Percentiles rank a stretch among this genome's conserved stretches.
These are phyloP conservation scores for Tineola bisselliella DNA, from an alignment of 2,888 invertebrate species.

Conservation along the genomic window DNA sequence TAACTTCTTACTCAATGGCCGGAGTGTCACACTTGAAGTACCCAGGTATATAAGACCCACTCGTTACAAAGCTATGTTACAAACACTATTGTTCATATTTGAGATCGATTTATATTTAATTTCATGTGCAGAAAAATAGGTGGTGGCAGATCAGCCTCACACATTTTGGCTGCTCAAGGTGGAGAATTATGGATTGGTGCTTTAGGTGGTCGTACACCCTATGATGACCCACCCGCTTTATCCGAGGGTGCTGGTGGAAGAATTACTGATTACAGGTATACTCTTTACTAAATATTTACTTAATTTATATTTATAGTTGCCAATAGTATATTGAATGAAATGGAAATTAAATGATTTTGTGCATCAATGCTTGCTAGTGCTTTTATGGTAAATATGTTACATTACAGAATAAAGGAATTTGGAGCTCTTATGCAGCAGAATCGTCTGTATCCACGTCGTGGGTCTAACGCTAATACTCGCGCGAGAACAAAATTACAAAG, in stretches of 20 bases:
- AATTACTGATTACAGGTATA: slow-evolving; percentile 86
- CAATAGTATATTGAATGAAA: no score
- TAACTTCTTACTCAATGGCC: slow-evolving; percentile 94
- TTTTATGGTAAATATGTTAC: no score
- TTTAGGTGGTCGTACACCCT: slow-evolving; percentile 83
- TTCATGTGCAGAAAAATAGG: slow-evolving; percentile 62
- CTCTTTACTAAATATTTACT: not conserved
- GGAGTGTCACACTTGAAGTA: slow-evolving; percentile 93
- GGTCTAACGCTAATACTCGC: slow-evolving; percentile 67
- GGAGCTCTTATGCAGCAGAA: slow-evolving; percentile 89
- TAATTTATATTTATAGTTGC: no score
- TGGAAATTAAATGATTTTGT: no score
- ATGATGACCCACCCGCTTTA: slow-evolving; percentile 95
- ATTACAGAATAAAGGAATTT: slow-evolving; percentile 77
- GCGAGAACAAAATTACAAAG: slow-evolving; percentile 77
- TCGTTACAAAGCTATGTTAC: not conserved
- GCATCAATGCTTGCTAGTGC: no score
- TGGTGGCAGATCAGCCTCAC: slow-evolving; percentile 89
- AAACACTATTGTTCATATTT: slow-evolving; percentile 12
- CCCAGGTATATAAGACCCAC: slow-evolving; percentile 59
- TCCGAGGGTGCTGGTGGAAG: slow-evolving; percentile 94
- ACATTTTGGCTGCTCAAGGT: slow-evolving; percentile 92
- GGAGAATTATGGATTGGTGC: slow-evolving; percentile 97
- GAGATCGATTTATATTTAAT: no score
- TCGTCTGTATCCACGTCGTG: slow-evolving; percentile 77